Conservation (phyloP, 2,888 invertebrate genomes). For the Cephus pulcher region DNA sequence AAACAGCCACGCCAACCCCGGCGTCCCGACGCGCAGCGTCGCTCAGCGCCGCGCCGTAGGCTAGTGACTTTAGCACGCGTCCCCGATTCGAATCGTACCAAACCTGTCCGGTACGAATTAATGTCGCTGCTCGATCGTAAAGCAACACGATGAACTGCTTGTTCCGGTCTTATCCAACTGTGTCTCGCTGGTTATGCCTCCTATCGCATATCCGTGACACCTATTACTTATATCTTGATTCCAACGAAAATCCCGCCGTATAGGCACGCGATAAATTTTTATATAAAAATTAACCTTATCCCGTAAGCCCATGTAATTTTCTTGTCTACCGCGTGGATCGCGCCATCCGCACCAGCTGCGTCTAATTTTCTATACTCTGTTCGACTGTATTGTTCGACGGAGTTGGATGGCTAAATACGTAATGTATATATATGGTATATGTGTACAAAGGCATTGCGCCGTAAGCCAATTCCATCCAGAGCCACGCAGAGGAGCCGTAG, state of each 20-base stretch:
- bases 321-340: neutral
- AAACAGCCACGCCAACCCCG: neutral
- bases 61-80: conserved; percentile 3
- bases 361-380: neutral
- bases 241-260: neutral
- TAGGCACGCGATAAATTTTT: neutral
- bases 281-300: neutral
- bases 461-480: neutral
- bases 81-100: conserved; percentile 10
- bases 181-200: neutral
- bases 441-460: neutral
- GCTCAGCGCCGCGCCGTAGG: neutral
- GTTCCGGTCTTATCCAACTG: neutral
- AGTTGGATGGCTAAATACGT: neutral
- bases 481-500: neutral
- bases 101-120: conserved; percentile 32
- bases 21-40: neutral
- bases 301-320: neutral
- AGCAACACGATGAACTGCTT: conserved; percentile 23
- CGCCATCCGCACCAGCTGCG: neutral
- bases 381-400: neutral
- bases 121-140: conserved; percentile 39
- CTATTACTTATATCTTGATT: neutral
- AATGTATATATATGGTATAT: neutral
- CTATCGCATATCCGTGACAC: neutral